Percentiles rank a stretch among this genome's conserved stretches.
Conservation (phyloP, 1,140 invertebrate species). For the Melanaphis sacchari region DNA sequence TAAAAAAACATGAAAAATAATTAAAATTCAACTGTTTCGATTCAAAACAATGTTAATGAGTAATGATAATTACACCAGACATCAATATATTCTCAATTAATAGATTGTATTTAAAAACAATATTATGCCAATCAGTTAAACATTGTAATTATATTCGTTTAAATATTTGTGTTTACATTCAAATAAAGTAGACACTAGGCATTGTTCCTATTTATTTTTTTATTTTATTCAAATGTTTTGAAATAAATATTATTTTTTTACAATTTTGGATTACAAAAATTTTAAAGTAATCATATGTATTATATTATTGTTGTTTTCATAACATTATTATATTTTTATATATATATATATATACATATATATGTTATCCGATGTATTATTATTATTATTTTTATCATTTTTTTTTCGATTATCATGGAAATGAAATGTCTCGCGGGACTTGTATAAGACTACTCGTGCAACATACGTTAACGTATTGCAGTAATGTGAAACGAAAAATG, state of each 20-base stretch:
- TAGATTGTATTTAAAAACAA: too few relatives aligned
- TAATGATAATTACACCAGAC: background rate
- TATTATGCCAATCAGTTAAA: too few relatives aligned
- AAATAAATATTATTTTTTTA: background rate
- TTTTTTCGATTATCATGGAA: background rate
- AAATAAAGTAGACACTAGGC: too few relatives aligned
- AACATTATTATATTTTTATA: background rate
- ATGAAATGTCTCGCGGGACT: background rate
- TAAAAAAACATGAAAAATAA: too few relatives aligned
- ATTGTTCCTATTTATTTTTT: too few relatives aligned
- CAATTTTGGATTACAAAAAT: background rate
- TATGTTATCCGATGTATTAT: background rate
- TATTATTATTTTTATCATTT: too few relatives aligned
- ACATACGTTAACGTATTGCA: background rate
- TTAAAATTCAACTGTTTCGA: too few relatives aligned
- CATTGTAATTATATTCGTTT: background rate
- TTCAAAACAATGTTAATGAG: background rate
- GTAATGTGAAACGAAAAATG: conserved; percentile 6
- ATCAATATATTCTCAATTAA: background rate
- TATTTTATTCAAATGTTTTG: background rate
- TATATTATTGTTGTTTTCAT: background rate
- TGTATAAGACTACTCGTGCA: background rate
- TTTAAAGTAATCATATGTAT: background rate
- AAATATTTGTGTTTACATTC: background rate
- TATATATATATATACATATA: too few relatives aligned